Evolutionary conservation across 1,140 invertebrate genomes (phyloP), one percentile per base, ranked within the genome.

Genomic region (Drosophila lowei): DNA sequence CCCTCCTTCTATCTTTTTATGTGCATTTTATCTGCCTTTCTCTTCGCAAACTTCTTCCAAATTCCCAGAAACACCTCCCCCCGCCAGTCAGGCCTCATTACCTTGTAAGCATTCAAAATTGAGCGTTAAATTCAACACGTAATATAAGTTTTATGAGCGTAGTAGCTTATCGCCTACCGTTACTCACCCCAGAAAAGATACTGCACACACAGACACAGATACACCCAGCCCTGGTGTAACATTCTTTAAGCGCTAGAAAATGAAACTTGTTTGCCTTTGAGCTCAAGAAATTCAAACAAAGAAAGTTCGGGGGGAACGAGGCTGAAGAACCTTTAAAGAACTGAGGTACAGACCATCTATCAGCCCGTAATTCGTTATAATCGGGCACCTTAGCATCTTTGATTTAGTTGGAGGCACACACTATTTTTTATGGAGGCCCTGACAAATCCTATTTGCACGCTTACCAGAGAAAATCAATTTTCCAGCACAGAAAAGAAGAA

Each of bases 371-470:
- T 75, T 77, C 56, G 44, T 60, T 77, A 73, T 79, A 63, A 72
- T 77, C 63, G 68, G 66, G 34, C 41, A 34, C 44, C 62, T 64
- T 42, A 68, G n/a, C n/a, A 56, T 56, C 53, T 74, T 8, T 46
- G 15, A 49, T 74, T 83, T 83, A 77, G 56, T 38, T 30, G 44
- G 49, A 56, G 78, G 78, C 13, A 18, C 21, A 43, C 56, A 38
- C 34, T 38, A 42, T 70, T 34, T 68, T 18, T 70, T 57, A 68
- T 56, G 48, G 64, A 49, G 62, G 66, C 63, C 54, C 65, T 65
- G 83, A 86, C 83, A 88, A 86, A 86, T 86, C 83, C 81, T 86
- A 88, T 86, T 86, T 86, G 77, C 83, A 86, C 83, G 81, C 77
- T 54, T 66, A 44, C 77, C 52, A 46, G 52, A 56, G 68, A 88